These are phyloP conservation scores for Bos taurus DNA, from an alignment of 2,113 vertebrate genomes.

Conservation along the genomic window ARS-UCD2.0 NC_037339.1:71306501-71307000, in stretches of 20 bases:
- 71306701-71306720: not conserved
- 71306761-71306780: not conserved
- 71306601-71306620: not conserved
- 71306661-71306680: not conserved
- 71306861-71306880: not conserved
- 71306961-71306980: not conserved
- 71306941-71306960: not conserved
- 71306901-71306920: not conserved
- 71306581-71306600: not conserved
- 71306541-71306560: not conserved
- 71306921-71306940: not conserved
- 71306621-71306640: not conserved
- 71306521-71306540: not conserved
- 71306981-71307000: not conserved
- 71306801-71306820: not conserved
- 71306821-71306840: not conserved
- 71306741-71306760: accelerated
- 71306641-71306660: not conserved
- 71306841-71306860: not conserved
- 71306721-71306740: not conserved
- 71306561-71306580: not conserved
- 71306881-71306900: not conserved
- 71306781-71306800: not conserved
- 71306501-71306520: not conserved
- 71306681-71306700: not conserved